Base-by-base conservation (phyloP, 2,113 vertebrate genomes). In the Cryptotis parvus region DNA sequence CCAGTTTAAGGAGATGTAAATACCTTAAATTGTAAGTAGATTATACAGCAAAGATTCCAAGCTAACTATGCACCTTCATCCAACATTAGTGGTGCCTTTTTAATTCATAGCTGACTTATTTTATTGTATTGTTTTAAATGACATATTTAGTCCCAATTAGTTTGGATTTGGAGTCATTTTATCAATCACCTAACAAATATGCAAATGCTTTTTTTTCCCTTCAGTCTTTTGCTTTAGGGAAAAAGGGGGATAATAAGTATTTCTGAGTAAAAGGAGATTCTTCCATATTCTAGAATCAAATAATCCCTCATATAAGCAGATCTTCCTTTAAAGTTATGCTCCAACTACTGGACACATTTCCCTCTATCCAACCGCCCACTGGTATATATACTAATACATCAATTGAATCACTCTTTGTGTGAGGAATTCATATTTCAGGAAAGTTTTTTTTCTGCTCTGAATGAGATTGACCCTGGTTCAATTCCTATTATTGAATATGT, bases 361-460 rank as follows among this genome's bases (percentile, higher is more conserved):
- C 10, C 3, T 77, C 37, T 77, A 43, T 76, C 45, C 3, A 73
- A 26, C 3, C 92, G 41, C 5, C n/a, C 55, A 33, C 12, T 16
- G 20, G 5, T 65, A 1, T 31, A 76, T 66, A 63, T 22, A 26
- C 6, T 45, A 68, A 66, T 26, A 75, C 2, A 37, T 9, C 88
- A 84, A 91, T 35, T 85, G 27, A 85, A 58, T 85, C 2, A 52
- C 8, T 69, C 14, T 79, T 72, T 85, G 26, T 61, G 33, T 20
- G 35, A 65, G 18, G 33, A 69, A 77, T 55, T 52, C 9, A 27
- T 85, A 35, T 78, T 74, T 91, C 6, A 82, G 27, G 15, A 72
- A 63, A 78, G 29, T 14, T 91, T 81, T 74, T 93, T 77, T 74
- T 12, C 29, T 78, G 2, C n/a, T 89, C 33, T 88, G 29, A 33